Evolutionary conservation across 2,888 invertebrate species (phyloP).

Genomic region (Volucella inanis): DNA sequence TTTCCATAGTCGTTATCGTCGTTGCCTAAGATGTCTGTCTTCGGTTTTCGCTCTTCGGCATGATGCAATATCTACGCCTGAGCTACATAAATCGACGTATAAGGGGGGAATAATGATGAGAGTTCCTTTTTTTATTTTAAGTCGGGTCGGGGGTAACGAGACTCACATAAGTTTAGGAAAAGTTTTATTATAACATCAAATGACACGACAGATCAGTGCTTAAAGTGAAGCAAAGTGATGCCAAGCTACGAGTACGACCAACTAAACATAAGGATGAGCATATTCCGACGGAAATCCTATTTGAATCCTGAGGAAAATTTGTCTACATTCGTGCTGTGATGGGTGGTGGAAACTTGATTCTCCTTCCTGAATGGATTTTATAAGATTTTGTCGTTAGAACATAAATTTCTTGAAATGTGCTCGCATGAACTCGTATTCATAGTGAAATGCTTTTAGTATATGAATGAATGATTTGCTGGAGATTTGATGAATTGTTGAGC

Average conservation of each 20-base stretch:
- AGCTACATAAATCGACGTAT: constrained; percentile 28
- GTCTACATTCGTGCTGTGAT: constrained; percentile 27
- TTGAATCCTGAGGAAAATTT: constrained; percentile 49
- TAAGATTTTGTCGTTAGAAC: constrained; percentile 27
- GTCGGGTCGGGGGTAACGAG: not conserved
- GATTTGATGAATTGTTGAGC: constrained; percentile 31
- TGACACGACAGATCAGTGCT: constrained; percentile 67
- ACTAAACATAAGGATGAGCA: constrained; percentile 53
- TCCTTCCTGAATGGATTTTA: constrained; percentile 25
- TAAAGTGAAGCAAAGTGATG: constrained; percentile 63
- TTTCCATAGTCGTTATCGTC: constrained; percentile 4
- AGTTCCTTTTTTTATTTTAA: not conserved
- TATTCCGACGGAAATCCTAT: constrained; percentile 53
- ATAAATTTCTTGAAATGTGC: constrained; percentile 26
- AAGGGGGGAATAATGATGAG: constrained; percentile 22
- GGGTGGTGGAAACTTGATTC: constrained; percentile 20
- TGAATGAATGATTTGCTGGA: constrained; percentile 10
- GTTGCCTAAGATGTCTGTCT: constrained; percentile 18
- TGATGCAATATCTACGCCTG: constrained; percentile 44
- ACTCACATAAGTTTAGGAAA: constrained; percentile 57
- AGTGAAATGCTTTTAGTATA: constrained; percentile 9
- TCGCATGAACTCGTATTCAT: constrained; percentile 4
- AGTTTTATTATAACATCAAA: constrained; percentile 69
- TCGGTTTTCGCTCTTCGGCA: too few species aligned
- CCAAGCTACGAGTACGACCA: constrained; percentile 20